Base-by-base conservation (phyloP, 1,140 invertebrate genomes). In the Megathymus violae region DNA sequence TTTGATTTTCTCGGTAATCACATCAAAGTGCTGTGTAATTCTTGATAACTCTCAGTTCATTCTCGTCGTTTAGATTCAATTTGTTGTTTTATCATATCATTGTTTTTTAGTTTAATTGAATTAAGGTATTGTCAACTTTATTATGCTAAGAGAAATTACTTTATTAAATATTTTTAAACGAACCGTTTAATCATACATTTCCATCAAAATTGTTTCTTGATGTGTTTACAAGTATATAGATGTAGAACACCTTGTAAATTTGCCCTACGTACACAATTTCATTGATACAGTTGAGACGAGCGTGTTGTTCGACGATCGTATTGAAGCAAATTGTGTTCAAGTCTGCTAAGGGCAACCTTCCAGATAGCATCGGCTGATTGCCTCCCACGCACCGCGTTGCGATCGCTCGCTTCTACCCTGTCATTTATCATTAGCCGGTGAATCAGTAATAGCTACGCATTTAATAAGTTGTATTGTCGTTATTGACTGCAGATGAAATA, bases 301-400 rank as follows among this genome's bases (percentile, higher is more conserved):
- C 34, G 17, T 52, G 51, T 38, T 10, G 31, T 25, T 34, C 14
- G 60, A 40, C 54, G 48, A 54, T 48, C 14, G 15, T 50, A 56
- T 64, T 51, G 40, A 41, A 50, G 41, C 31, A 63, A 63, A 54
- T 54, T 59, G 15, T 17, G 38, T 50, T 71, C 54, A 61, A 62
- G 56, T 70, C 46, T 13, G 48, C 48, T 51, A 70, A 64, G 52
- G 61, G 67, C 72, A 70, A 58, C 48, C 36, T 54, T 69, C 47
- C 16, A 73, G 78, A 85, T 85, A 80, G 48, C 46, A 75, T 76
- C 72, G 62, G 68, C 67, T 78, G 74, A 81, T 81, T 74, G 62
- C 59, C 76, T 71, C 80, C 84, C 71, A 80, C 84, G 67, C 78
- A 66, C 52, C 65, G 50, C 54, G 60, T 67, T 64, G 63, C 61